phyloP scores from a whole-genome alignment of 2,888 invertebrate genomes.

The Eupithecia dodoneata region DNA sequence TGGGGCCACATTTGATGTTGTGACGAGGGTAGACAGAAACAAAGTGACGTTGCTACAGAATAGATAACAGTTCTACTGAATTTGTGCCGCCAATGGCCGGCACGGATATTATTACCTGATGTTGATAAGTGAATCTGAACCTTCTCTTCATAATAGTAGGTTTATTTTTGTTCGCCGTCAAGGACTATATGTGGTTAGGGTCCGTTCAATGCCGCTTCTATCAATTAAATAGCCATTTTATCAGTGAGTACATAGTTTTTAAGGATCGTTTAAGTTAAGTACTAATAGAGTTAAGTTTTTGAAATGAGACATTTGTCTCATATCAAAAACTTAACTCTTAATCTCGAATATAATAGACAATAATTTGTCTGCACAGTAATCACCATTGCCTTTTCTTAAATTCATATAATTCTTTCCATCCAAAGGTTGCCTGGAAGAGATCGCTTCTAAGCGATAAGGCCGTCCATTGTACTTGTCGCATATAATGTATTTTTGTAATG shows the following conservation, averaged over 20 bases:
- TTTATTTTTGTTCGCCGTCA: not conserved
- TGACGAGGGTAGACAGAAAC: slow-evolving; percentile 38
- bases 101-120: not conserved
- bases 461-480: too few species aligned
- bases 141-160: not conserved
- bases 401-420: too few species aligned
- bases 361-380: not conserved
- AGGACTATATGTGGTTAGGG: not conserved
- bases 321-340: not conserved
- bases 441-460: too few species aligned
- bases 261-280: too few species aligned
- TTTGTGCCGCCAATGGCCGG: slow-evolving; percentile 13
- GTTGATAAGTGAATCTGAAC: not conserved
- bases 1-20: slow-evolving; percentile 30
- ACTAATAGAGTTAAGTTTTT: too few species aligned
- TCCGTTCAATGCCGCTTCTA: not conserved
- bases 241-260: not conserved
- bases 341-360: not conserved
- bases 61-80: not conserved
- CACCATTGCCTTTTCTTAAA: too few species aligned
- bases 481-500: too few species aligned
- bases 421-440: too few species aligned
- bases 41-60: slow-evolving; percentile 32
- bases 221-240: not conserved
- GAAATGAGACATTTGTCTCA: not conserved